Evolutionary conservation across 2,888 invertebrate species (phyloP).

Genomic region (Acrocyrtus sp.): DNA sequence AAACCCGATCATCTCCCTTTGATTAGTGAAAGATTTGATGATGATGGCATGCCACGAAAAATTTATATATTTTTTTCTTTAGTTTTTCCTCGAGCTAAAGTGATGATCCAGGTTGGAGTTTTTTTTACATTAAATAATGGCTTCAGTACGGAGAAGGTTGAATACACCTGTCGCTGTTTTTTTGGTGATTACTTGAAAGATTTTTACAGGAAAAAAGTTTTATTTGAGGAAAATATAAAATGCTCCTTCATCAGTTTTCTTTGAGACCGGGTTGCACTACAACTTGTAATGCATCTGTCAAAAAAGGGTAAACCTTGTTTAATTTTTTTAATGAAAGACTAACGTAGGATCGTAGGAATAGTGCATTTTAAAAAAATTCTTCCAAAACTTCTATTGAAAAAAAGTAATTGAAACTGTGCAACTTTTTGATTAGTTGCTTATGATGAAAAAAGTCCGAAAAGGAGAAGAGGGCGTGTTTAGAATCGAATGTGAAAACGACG

Average conservation of each 20-base stretch:
- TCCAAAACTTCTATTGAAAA: background rate
- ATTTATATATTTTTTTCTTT: background rate
- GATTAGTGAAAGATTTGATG: background rate
- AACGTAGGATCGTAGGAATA: too few relatives aligned
- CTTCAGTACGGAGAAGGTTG: background rate
- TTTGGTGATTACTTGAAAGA: slow-evolving; percentile 7
- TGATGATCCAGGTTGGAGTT: background rate
- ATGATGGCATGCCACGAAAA: background rate
- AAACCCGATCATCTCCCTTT: background rate
- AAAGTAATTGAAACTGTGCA: background rate
- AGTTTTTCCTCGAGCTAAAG: background rate
- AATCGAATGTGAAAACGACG: background rate
- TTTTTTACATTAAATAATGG: background rate
- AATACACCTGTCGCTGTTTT: slow-evolving; percentile 9
- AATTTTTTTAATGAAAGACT: too few relatives aligned
- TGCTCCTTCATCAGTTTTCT: background rate
- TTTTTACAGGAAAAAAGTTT: background rate
- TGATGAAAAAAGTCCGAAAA: slow-evolving; percentile 27
- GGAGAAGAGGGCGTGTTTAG: slow-evolving; percentile 48
- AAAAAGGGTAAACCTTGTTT: background rate
- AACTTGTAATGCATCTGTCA: background rate
- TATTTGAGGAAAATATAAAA: background rate
- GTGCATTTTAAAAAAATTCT: slow-evolving; percentile 1
- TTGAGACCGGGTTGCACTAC: background rate
- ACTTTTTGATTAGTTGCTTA: background rate